These are phyloP conservation scores for Saxidomus purpurata DNA, from an alignment of 1,140 invertebrate species.

Conservation along the genomic window DNA sequence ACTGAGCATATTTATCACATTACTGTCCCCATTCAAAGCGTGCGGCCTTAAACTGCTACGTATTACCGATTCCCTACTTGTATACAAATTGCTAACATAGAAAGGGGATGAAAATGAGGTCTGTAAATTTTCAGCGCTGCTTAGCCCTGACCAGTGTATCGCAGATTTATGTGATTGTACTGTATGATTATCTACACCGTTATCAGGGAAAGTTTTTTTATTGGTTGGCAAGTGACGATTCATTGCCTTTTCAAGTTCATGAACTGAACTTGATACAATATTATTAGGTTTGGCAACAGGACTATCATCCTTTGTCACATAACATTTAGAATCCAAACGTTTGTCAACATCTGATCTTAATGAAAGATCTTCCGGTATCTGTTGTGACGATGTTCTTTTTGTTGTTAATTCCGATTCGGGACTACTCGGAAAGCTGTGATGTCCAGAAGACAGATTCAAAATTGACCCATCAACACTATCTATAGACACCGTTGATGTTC, in stretches of 20 bases:
- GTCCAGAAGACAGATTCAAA: conserved; percentile 22
- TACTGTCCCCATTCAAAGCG: conserved; percentile 81
- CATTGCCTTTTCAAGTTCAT: conserved; percentile 98
- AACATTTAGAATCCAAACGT: conserved; percentile 8
- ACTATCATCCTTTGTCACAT: neutral
- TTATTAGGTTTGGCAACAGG: neutral
- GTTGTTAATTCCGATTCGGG: conserved; percentile 9
- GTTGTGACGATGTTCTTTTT: neutral
- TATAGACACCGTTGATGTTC: conserved; percentile 34
- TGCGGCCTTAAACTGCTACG: conserved; percentile 91
- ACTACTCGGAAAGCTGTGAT: conserved; percentile 51
- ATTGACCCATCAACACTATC: conserved; percentile 32
- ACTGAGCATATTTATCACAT: conserved; percentile 92
- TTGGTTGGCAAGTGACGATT: conserved; percentile 96
- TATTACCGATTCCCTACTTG: conserved; percentile 97
- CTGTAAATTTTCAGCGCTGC: conserved; percentile 86
- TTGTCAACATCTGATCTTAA: conserved; percentile 18
- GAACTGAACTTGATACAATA: conserved; percentile 89
- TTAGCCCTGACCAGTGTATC: conserved; percentile 96
- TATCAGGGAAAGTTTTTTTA: conserved; percentile 27
- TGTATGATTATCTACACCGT: conserved; percentile 24
- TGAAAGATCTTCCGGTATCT: conserved; percentile 56
- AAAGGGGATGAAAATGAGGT: conserved; percentile 92
- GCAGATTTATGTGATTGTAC: conserved; percentile 88
- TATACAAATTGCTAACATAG: conserved; percentile 95